Evolutionary conservation across 2,113 vertebrate genomes (phyloP), one percentile per base, ranked within the genome.

Genomic region (Euleptes europaea): DNA sequence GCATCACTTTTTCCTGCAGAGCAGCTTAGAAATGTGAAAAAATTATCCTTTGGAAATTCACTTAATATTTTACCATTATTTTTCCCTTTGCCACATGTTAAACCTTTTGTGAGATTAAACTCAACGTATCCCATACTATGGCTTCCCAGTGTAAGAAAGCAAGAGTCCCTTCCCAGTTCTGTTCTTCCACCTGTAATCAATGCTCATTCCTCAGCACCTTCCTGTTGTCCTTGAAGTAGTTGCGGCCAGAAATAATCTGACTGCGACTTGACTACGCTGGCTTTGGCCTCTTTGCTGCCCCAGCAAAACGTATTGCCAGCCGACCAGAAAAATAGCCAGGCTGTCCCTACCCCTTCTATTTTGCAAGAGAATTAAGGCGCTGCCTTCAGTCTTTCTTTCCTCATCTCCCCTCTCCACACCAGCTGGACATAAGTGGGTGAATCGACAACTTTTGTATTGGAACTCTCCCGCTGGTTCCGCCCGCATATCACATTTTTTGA

Each of bases 21-120:
- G 12, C 13, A 67, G 75, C 86, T 31, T 1, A 67, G 19, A 80
- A 86, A 79, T 89, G 71, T 89, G 89, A 93, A 88, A n/a, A 85
- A 85, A 85, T 87, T 57, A 92, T 93, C 11, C 75, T 83, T 57
- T 66, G 85, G 82, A 86, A 89, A 77, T 51, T 82, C 79, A 57
- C 81, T 91, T 90, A 28, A 0, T 84, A 28, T 89, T 87, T 87
- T 88, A 75, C n/a, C 67, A 44, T 86, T 86, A 86, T 17, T 73
- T 15, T 1, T 6, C 3, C 80, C 75, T 90, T 78, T 77, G 75
- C 38, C 21, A 84, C 7, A 1, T 69, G 38, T 89, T 84, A 84
- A 82, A 9, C 44, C 75, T 74, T 65, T 2, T 84, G 7, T 38
- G 65, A 78, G 83, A 8, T 69, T 9, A 66, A 57, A 42, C 12